A percentile compares a stretch with the other conserved stretches of the same genome.
These are phyloP conservation scores for Onchidella celtica DNA, from an alignment of 2,888 invertebrate genomes.

Conservation along the genomic window DNA sequence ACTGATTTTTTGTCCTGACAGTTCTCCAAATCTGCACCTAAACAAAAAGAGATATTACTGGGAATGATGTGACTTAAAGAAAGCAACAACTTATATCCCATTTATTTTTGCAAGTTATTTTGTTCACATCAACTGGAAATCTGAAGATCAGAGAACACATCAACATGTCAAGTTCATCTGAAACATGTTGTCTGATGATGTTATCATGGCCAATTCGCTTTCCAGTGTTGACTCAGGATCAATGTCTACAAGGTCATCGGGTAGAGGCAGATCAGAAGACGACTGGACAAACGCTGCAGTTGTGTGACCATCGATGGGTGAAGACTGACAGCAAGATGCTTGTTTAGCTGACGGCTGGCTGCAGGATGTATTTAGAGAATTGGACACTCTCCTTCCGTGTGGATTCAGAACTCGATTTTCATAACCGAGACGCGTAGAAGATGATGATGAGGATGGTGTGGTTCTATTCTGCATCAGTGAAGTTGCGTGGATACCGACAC, in stretches of 20 bases:
- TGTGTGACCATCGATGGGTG: neutral
- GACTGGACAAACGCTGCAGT: neutral
- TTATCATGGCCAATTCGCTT: slow-evolving; percentile 56
- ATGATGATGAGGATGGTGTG: neutral
- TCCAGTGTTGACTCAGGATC: slow-evolving; percentile 56
- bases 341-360: neutral
- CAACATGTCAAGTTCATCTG: slow-evolving; percentile 24
- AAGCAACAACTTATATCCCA: too few relatives aligned
- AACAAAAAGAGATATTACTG: too few relatives aligned
- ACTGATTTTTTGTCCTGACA: too few relatives aligned
- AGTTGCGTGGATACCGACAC: neutral
- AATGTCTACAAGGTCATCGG: slow-evolving; percentile 61
- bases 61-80: too few relatives aligned
- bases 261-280: slow-evolving; percentile 43
- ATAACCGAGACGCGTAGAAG: neutral
- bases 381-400: neutral
- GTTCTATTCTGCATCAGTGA: neutral
- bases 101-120: too few relatives aligned
- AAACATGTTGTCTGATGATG: slow-evolving; percentile 51
- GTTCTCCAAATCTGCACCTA: too few relatives aligned
- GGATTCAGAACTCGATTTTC: neutral
- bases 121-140: neutral
- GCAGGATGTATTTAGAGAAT: neutral
- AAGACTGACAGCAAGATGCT: neutral
- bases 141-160: neutral